These are phyloP conservation scores for Danio tinwini DNA, from an alignment of 2,797 vertebrate genomes.

Conservation along the genomic window DNA sequence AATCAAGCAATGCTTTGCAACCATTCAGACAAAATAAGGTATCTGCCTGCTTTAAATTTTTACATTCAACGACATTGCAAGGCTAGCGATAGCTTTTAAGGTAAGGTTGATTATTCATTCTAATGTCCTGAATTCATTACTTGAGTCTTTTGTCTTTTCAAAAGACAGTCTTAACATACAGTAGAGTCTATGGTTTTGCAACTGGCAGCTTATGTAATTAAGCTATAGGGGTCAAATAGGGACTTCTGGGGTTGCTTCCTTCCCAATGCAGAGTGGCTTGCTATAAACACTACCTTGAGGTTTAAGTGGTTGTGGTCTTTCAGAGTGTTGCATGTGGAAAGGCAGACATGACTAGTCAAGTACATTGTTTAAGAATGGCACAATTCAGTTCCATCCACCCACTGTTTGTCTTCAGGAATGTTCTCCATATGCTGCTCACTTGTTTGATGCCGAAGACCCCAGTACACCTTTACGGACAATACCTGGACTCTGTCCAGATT, in stretches of 20 bases:
- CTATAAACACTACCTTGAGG: not conserved
- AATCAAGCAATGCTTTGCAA: not conserved
- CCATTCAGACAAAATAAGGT: not conserved
- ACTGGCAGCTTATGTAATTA: no score
- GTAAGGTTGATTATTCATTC: no score
- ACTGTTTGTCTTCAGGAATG: slow-evolving; percentile 82
- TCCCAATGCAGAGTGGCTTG: not conserved
- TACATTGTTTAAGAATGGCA: not conserved
- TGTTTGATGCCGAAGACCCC: slow-evolving; percentile 91
- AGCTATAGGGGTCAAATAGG: not conserved
- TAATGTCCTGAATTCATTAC: no score
- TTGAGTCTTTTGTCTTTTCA: no score
- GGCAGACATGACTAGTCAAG: slow-evolving; percentile 27
- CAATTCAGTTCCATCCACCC: not conserved
- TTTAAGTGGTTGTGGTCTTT: not conserved
- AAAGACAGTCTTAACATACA: no score
- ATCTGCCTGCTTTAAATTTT: not conserved
- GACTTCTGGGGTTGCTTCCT: not conserved
- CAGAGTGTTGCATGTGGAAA: slow-evolving; percentile 5
- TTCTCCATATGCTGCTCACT: slow-evolving; percentile 93
- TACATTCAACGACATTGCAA: not conserved
- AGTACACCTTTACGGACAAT: slow-evolving; percentile 85
- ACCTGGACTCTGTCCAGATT: slow-evolving; percentile 91
- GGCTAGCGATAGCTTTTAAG: no score
- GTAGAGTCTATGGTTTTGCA: no score